Evolutionary conservation across 1,140 invertebrate species (phyloP).

Genomic region (Hyposmocoma kahamanoa): DNA sequence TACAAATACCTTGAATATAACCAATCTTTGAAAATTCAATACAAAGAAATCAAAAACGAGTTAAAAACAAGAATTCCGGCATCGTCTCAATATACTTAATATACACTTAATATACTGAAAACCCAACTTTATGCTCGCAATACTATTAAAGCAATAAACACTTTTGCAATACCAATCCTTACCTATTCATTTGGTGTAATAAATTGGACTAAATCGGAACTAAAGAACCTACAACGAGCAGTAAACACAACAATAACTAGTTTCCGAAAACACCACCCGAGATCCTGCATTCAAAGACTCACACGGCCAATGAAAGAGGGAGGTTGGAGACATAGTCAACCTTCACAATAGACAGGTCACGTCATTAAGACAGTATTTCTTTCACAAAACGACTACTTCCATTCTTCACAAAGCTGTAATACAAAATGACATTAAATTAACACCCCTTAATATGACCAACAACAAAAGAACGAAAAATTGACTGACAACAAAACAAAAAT

Average conservation of each 20-base stretch:
- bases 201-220: slow-evolving; percentile 7
- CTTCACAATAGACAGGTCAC: not conserved
- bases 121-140: slow-evolving; percentile 4
- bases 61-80: slow-evolving; percentile 3
- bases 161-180: slow-evolving; percentile 4
- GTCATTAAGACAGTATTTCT: not conserved
- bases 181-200: slow-evolving; percentile 8
- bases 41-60: slow-evolving; percentile 5
- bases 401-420: not conserved
- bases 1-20: slow-evolving; percentile 11
- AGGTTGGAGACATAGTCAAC: not conserved
- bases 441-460: no score
- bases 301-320: not conserved
- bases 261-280: slow-evolving; percentile 1
- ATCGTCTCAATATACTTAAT: slow-evolving; percentile 6
- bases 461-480: no score
- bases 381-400: not conserved
- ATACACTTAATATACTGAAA: no score
- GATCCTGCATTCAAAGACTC: slow-evolving; percentile 3
- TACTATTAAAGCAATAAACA: slow-evolving; percentile 8
- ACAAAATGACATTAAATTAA: not conserved
- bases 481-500: no score
- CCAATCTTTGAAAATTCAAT: slow-evolving; percentile 6
- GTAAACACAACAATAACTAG: slow-evolving; percentile 3
- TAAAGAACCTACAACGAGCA: not conserved